Conservation (phyloP, 2,113 vertebrate species). For the Felis chaus region DNA sequence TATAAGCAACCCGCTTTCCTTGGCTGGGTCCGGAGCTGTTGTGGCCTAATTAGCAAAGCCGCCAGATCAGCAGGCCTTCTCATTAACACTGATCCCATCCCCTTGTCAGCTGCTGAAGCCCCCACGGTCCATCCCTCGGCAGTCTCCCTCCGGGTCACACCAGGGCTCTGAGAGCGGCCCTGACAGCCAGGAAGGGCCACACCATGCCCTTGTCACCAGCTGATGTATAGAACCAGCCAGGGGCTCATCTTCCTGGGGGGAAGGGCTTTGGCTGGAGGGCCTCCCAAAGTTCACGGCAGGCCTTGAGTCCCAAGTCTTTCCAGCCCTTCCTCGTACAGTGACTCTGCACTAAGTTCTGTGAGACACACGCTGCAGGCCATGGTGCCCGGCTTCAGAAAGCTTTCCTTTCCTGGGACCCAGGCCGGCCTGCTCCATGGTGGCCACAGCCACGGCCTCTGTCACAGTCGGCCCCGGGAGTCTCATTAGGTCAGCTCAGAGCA, state of each 20-base stretch:
- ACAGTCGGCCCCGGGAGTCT: neutral
- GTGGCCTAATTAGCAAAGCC: slow-evolving; percentile 67
- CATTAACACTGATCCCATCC: neutral
- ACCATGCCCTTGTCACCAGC: neutral
- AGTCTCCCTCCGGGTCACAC: neutral
- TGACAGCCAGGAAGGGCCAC: neutral
- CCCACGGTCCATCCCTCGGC: neutral
- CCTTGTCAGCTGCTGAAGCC: neutral
- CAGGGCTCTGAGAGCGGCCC: neutral
- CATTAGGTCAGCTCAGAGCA: neutral
- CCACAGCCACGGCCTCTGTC: neutral
- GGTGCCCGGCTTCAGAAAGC: neutral
- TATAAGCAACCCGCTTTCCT: slow-evolving; percentile 44
- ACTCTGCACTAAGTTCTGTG: neutral
- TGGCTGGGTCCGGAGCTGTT: slow-evolving; percentile 49
- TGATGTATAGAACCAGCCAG: neutral
- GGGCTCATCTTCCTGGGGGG: neutral
- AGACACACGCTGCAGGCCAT: neutral
- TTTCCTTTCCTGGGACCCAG: neutral
- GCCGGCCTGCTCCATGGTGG: neutral
- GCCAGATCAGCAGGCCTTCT: slow-evolving; percentile 61
- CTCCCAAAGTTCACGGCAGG: neutral
- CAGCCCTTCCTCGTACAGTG: neutral
- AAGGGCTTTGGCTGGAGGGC: neutral
- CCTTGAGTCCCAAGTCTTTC: neutral